phyloP scores from a whole-genome alignment of 2,113 vertebrate genomes.

The Capreolus pygargus region DNA sequence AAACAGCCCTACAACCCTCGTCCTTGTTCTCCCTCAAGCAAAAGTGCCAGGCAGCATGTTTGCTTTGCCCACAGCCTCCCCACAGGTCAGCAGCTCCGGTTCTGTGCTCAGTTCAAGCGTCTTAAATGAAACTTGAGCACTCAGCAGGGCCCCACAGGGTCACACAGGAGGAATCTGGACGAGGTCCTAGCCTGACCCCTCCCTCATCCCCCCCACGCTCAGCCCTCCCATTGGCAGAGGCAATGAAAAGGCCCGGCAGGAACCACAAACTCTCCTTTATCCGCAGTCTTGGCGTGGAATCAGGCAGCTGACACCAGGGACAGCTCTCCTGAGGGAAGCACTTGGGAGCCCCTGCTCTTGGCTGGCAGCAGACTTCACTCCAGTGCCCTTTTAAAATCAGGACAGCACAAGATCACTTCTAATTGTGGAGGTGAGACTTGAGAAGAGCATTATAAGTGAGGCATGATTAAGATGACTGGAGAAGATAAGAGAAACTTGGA shows the following conservation, averaged over 20 bases:
- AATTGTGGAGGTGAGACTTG: not conserved
- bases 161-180: not conserved
- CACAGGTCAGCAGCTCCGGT: not conserved
- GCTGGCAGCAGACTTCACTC: not conserved
- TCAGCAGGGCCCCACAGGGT: fast-evolving
- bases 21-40: constrained; percentile 24
- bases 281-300: not conserved
- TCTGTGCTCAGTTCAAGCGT: constrained; percentile 16
- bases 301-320: not conserved
- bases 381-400: not conserved
- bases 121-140: not conserved
- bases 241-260: not conserved
- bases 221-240: not conserved
- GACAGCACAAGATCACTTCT: not conserved
- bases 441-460: not conserved
- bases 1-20: constrained; percentile 48
- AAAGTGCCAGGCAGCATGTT: constrained; percentile 51
- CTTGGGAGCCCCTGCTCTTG: not conserved
- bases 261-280: not conserved
- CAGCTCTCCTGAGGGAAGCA: not conserved
- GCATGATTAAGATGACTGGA: not conserved
- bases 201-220: not conserved
- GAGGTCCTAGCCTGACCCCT: not conserved
- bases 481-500: not conserved
- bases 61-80: constrained; percentile 66